phyloP scores from a whole-genome alignment of 2,888 invertebrate species.

The Tetheella fluctuosa region DNA sequence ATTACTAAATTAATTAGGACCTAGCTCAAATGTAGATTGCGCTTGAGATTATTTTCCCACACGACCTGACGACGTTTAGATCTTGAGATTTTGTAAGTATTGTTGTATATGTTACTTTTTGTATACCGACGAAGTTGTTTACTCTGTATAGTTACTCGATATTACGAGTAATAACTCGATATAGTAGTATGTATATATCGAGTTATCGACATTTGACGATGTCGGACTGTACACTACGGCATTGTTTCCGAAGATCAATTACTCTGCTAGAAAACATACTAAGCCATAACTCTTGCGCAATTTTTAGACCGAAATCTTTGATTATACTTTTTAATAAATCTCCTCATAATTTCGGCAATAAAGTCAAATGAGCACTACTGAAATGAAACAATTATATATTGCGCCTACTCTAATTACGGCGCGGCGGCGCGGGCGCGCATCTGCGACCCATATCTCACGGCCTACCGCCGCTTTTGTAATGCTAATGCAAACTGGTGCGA shows the following conservation, averaged over 20 bases:
- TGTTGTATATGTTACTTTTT: conserved; percentile 46
- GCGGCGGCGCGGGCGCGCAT: conserved; percentile 65
- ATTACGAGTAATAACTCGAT: no score
- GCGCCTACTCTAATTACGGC: conserved; percentile 70
- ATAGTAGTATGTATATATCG: no score
- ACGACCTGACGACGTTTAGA: conserved; percentile 73
- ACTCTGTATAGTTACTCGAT: no score
- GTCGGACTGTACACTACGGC: no score
- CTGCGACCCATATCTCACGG: conserved; percentile 82
- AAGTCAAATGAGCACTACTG: conserved; percentile 35
- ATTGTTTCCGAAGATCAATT: no score
- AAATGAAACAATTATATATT: conserved; percentile 78
- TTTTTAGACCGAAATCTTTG: conserved; percentile 8
- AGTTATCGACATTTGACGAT: no score
- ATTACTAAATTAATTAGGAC: conserved; percentile 84
- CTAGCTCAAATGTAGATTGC: conserved; percentile 81
- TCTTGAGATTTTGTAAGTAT: conserved; percentile 72
- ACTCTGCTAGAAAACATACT: no score
- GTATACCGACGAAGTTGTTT: conserved; percentile 20
- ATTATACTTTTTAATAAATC: neutral
- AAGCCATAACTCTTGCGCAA: neutral
- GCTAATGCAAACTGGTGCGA: conserved; percentile 55
- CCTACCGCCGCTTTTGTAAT: conserved; percentile 77
- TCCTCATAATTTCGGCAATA: neutral
- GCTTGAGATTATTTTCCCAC: conserved; percentile 81